Evolutionary conservation across 1,140 invertebrate genomes (phyloP), one percentile per base, ranked within the genome.

Genomic region (Drosophila ironensis): DNA sequence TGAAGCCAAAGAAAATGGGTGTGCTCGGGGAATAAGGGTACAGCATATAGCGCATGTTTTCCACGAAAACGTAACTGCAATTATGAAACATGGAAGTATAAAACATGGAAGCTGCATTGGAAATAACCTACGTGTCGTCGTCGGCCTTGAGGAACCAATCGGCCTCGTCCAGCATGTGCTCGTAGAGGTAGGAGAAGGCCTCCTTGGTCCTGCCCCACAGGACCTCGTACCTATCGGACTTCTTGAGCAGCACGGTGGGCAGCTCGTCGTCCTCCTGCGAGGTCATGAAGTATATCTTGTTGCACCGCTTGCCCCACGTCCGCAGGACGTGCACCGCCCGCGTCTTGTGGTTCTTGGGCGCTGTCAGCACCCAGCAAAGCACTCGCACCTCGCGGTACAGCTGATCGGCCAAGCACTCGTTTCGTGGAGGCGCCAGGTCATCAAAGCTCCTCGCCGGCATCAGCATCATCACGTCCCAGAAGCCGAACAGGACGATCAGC

Each of bases 131-230:
- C 92, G 97, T 98, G 87, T 98, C 97, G 91, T 98, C 97, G 87
- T 98, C 97, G 33, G 97, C 97, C 91, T 98, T 98, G 75, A 98
- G 91, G 87, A 98, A 98, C 96, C 96, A 98, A 89, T 98, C 97
- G 6, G 93, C 95, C 69, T 97, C 92, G 63, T 97, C 91, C 17
- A 92, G 90, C 81, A 98, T 94, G 81, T 97, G 91, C 44, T 96
- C 92, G 78, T 97, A 97, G 5, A 96, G 91, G 82, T 97, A 96
- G 82, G 94, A 93, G 88, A 98, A 98, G 0, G 97, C 97, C 81
- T 94, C 94, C 91, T 97, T 98, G 0, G 97, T 98, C 91, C 99
- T 99, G n/a, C 94, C 96, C 96, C 97, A 98, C 1, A 99, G 91
- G 84, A 95, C 93, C 56, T 98, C 93, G 44, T 97, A 91, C 1